Evolutionary conservation across 53 echinoderm and acorn worm species (phyloP).

Genomic region (Holothuria leucospilota): DNA sequence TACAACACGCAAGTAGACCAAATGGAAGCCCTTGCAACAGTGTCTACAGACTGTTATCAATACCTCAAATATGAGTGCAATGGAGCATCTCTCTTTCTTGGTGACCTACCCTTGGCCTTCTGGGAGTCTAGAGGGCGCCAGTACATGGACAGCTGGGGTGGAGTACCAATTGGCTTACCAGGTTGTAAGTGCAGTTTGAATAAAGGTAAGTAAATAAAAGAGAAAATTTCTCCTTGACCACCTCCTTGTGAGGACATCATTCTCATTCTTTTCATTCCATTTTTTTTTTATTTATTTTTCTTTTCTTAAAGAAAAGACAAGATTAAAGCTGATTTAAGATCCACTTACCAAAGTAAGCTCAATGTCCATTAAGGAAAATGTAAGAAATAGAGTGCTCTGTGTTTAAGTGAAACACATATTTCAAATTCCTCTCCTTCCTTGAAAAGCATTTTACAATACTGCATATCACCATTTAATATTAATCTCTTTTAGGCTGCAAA

Average conservation of each 20-base stretch:
- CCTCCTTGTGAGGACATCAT: background rate
- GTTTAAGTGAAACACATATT: too few relatives aligned
- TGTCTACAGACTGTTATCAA: slow-evolving; percentile 53
- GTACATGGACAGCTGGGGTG: slow-evolving; percentile 53
- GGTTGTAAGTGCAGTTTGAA: slow-evolving; percentile 46
- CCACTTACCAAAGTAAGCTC: too few relatives aligned
- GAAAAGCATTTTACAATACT: too few relatives aligned
- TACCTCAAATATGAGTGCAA: slow-evolving; percentile 45
- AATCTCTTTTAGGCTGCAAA: slow-evolving; percentile 4
- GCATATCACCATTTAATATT: too few relatives aligned
- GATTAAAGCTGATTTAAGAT: too few relatives aligned
- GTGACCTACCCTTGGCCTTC: background rate
- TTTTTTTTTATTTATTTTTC: too few relatives aligned
- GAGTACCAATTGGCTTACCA: slow-evolving; percentile 4
- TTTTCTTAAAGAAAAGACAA: too few relatives aligned
- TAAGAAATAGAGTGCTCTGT: too few relatives aligned
- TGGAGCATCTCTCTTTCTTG: slow-evolving; percentile 37
- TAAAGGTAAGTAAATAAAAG: background rate
- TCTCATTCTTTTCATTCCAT: too few relatives aligned
- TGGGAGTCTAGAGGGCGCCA: slow-evolving; percentile 27
- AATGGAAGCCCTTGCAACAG: slow-evolving; percentile 42
- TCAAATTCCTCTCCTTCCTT: too few relatives aligned
- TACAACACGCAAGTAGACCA: slow-evolving; percentile 57
- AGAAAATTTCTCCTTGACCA: background rate
- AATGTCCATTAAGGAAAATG: too few relatives aligned